These are phyloP conservation scores for Meandrina meandrites DNA, from an alignment of 92 coral and sea anemone genomes.

Conservation along the genomic window DNA sequence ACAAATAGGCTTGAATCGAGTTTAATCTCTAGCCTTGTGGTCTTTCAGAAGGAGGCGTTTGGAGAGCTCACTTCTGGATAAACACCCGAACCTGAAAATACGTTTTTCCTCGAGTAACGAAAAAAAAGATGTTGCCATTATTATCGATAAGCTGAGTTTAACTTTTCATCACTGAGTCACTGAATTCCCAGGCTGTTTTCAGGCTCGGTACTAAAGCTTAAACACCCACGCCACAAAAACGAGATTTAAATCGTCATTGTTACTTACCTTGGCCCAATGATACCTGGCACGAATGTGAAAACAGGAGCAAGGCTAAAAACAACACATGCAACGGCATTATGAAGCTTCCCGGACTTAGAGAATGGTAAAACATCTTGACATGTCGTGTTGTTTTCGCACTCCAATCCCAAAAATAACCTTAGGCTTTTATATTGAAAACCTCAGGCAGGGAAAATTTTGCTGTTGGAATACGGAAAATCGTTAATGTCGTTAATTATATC, in stretches of 20 bases:
- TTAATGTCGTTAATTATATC: no score
- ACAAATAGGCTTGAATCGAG: background rate
- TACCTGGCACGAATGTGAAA: background rate
- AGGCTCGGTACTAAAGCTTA: background rate
- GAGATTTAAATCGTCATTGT: background rate
- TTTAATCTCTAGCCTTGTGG: background rate
- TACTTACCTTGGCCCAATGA: constrained; percentile 24
- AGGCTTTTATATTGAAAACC: background rate
- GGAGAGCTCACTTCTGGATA: background rate
- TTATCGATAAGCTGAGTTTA: background rate
- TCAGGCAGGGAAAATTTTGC: background rate
- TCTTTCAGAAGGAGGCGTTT: background rate
- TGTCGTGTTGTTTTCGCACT: background rate
- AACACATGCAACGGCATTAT: background rate
- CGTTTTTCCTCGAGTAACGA: background rate
- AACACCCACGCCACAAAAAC: background rate
- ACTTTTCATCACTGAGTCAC: background rate
- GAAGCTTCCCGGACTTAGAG: background rate
- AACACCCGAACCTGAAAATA: background rate
- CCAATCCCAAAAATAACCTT: background rate
- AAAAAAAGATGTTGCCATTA: background rate
- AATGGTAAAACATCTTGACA: background rate
- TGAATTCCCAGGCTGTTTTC: no score
- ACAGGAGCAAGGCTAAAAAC: background rate
- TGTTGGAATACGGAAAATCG: background rate